A percentile compares a stretch with the other conserved stretches of the same genome.
Conservation (phyloP, 2,797 vertebrate genomes). For the Micromesistius poutassou region DNA sequence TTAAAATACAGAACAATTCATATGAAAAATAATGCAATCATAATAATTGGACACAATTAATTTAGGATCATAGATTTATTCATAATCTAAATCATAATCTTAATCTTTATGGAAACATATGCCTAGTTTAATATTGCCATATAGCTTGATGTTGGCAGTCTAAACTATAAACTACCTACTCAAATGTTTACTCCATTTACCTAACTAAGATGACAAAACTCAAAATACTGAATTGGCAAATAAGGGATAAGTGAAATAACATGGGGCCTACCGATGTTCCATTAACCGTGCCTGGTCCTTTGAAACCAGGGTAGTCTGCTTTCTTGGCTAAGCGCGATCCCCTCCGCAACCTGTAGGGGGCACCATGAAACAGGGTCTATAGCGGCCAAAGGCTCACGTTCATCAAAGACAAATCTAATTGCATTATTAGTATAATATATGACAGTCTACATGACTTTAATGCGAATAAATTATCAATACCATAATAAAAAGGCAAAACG, state of each 20-base stretch:
- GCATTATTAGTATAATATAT: background rate
- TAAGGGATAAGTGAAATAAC: no score
- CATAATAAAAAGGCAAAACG: background rate
- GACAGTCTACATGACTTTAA: background rate
- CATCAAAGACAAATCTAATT: background rate
- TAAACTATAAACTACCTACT: no score
- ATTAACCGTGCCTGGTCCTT: slow-evolving; percentile 41
- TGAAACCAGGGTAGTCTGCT: slow-evolving; percentile 80
- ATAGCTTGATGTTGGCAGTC: no score
- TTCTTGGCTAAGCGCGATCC: slow-evolving; percentile 81
- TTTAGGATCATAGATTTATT: no score
- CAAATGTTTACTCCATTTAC: no score
- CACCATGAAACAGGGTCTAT: slow-evolving; percentile 13
- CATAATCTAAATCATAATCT: no score
- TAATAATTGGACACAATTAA: no score
- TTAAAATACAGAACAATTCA: slow-evolving; percentile 5
- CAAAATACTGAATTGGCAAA: no score
- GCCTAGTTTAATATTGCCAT: no score
- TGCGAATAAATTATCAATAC: background rate
- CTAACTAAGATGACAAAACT: no score
- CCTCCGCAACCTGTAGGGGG: slow-evolving; percentile 76
- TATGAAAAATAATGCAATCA: background rate
- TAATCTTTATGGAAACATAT: no score
- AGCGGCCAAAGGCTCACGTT: background rate
- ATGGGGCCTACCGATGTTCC: slow-evolving; percentile 69